Evolutionary conservation across 2,113 vertebrate species (phyloP).

Genomic region (Paradoxurus hermaphroditus): DNA sequence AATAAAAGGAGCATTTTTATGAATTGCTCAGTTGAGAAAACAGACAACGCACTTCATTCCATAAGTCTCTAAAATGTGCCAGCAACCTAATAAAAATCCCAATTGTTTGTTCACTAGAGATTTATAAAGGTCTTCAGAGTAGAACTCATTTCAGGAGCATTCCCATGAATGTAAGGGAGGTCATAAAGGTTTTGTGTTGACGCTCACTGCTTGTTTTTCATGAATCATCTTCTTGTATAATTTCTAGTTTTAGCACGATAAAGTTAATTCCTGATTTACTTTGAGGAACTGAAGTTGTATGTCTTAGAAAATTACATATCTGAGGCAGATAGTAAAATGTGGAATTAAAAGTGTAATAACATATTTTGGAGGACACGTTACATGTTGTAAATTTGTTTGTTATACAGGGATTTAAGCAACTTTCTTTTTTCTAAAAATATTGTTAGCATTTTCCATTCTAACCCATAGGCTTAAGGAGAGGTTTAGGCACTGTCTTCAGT

Average conservation of each 20-base stretch:
- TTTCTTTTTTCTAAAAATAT: not conserved
- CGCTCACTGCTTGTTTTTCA: constrained; percentile 49
- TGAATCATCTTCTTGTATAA: constrained; percentile 59
- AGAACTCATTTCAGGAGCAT: constrained; percentile 52
- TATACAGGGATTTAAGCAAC: not conserved
- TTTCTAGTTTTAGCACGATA: constrained; percentile 60
- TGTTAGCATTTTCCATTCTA: not conserved
- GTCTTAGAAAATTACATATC: constrained; percentile 23
- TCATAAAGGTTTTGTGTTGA: constrained; percentile 66
- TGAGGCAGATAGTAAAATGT: not conserved
- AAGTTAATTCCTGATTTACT: constrained; percentile 58
- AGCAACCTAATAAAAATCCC: constrained; percentile 60
- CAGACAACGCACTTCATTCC: constrained; percentile 54
- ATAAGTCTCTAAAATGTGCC: constrained; percentile 56
- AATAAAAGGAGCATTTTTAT: constrained; percentile 2
- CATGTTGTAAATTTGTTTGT: not conserved
- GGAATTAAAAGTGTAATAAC: constrained; percentile 42
- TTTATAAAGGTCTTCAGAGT: constrained; percentile 66
- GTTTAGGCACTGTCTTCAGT: not conserved
- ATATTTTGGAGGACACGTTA: not conserved
- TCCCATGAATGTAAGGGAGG: constrained; percentile 55
- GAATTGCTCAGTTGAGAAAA: constrained; percentile 45
- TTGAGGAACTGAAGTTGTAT: not conserved
- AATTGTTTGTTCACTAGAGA: constrained; percentile 73
- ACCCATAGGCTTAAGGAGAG: not conserved